Evolutionary conservation across 2,888 invertebrate species (phyloP).

Genomic region (Parnassius glacialis): DNA sequence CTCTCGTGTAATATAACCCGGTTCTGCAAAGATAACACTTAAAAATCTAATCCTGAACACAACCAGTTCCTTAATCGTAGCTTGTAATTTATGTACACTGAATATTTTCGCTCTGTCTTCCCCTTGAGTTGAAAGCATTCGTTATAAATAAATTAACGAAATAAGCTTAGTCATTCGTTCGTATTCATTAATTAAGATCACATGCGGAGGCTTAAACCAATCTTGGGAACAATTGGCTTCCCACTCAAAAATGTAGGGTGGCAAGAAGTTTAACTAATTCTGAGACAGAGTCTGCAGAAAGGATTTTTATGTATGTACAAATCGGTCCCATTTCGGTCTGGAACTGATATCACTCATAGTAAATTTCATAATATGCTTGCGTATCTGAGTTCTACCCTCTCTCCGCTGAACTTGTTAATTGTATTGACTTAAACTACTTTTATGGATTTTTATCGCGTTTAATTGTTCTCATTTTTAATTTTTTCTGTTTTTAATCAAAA

Average conservation of each 20-base stretch:
- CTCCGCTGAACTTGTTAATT: too few relatives aligned
- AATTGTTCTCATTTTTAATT: too few relatives aligned
- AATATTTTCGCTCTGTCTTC: slow-evolving; percentile 9
- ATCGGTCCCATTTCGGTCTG: too few relatives aligned
- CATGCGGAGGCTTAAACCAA: slow-evolving; percentile 77
- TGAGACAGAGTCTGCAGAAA: neutral
- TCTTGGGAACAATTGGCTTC: slow-evolving; percentile 77
- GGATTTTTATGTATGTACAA: too few relatives aligned
- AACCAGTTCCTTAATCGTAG: slow-evolving; percentile 5
- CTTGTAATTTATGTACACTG: slow-evolving; percentile 28
- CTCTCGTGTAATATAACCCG: too few relatives aligned
- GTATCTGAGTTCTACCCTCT: too few relatives aligned
- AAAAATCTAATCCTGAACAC: slow-evolving; percentile 1
- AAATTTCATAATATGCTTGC: too few relatives aligned
- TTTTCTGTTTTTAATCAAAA: too few relatives aligned
- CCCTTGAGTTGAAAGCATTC: slow-evolving; percentile 28
- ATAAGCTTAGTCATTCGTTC: slow-evolving; percentile 78
- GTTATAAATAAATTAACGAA: slow-evolving; percentile 73
- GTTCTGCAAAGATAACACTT: too few relatives aligned
- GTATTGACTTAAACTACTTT: too few relatives aligned
- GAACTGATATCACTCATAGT: too few relatives aligned
- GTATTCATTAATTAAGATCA: slow-evolving; percentile 80
- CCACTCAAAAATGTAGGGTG: slow-evolving; percentile 47
- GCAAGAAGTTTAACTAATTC: slow-evolving; percentile 28
- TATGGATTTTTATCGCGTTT: too few relatives aligned